Base-by-base conservation (phyloP, 2,113 vertebrate genomes). In the Brachyistius frenatus region DNA sequence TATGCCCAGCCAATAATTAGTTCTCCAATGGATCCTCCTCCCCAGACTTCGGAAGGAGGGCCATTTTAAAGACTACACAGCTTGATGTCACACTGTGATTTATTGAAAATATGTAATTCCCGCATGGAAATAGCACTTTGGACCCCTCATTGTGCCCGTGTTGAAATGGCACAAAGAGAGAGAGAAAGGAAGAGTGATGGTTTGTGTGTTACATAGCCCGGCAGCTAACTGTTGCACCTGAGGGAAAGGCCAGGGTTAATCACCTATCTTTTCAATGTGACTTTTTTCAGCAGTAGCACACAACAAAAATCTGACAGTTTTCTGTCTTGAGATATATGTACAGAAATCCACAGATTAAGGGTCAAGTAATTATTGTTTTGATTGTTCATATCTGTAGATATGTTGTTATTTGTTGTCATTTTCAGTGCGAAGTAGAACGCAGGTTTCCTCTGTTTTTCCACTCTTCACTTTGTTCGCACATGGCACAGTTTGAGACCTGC, bases 1-100 rank as follows among this genome's bases (percentile, higher is more conserved):
- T 81, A 32, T 44, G 11, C 62, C 71, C 70, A 71, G 79, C 58
- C 78, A 73, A 62, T 81, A 79, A 83, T 87, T 86, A 76, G 62
- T 72, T 50, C 32, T 67, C 72, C 67, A 46, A 53, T 85, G 71
- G 50, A 39, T 73, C 66, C 39, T 55, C 31, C 23, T 60, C 35
- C 36, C 39, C 57, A 39, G 35, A 68, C 47, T 41, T 67, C 11
- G 35, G 64, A 77, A 56, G 32, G 57, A 76, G 72, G 49, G 50
- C 33, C 7, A 54, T 79, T 83, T 73, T 76, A 68, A 78, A 85
- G 60, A 69, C 49, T 63, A 41, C 72, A 13, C 69, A 63, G 67
- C 62, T 57, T 64, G 72, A 60, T 14, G 66, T 84, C 73, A 75
- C 72, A 74, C 66, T 79, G 66, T 74, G 67, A 86, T 81, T 83